phyloP scores from a whole-genome alignment of 2,113 vertebrate species.

The Forbesichthys papilliferus region DNA sequence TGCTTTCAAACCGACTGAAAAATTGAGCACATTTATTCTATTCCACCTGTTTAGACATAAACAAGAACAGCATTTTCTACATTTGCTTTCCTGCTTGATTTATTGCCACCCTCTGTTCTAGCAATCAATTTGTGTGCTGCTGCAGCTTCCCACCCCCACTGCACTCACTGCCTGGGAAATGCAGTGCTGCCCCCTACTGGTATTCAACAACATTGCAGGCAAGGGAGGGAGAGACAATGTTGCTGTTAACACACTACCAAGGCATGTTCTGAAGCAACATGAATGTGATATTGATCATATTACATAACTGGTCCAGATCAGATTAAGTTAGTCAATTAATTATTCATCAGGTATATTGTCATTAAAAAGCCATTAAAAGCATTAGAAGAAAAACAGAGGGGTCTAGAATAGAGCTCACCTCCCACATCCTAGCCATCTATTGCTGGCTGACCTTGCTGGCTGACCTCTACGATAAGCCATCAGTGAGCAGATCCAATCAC shows the following conservation, averaged over 20 bases:
- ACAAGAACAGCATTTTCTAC: slow-evolving; percentile 74
- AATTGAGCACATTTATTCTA: slow-evolving; percentile 76
- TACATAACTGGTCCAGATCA: neutral
- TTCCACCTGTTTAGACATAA: slow-evolving; percentile 78
- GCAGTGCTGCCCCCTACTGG: slow-evolving; percentile 94
- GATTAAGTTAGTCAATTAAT: slow-evolving; percentile 11
- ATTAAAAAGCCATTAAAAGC: slow-evolving; percentile 11
- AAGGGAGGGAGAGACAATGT: neutral
- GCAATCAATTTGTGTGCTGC: slow-evolving; percentile 75
- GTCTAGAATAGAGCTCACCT: slow-evolving; percentile 46
- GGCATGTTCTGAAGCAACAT: neutral
- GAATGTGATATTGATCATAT: neutral
- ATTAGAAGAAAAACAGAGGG: slow-evolving; percentile 19
- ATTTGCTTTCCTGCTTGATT: slow-evolving; percentile 74
- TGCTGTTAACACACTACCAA: slow-evolving; percentile 12
- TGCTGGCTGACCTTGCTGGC: slow-evolving; percentile 55
- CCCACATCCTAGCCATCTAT: slow-evolving; percentile 49
- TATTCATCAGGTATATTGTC: neutral
- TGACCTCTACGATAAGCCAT: slow-evolving; percentile 56
- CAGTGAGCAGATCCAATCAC: slow-evolving; percentile 57
- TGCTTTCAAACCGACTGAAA: slow-evolving; percentile 76
- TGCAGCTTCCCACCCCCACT: slow-evolving; percentile 22
- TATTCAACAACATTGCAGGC: slow-evolving; percentile 48
- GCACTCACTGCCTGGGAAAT: slow-evolving; percentile 68
- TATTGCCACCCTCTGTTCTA: slow-evolving; percentile 76